Evolutionary conservation across 2,888 invertebrate genomes (phyloP), one percentile per base, ranked within the genome.

Genomic region (Caenorhabditis sp.): DNA sequence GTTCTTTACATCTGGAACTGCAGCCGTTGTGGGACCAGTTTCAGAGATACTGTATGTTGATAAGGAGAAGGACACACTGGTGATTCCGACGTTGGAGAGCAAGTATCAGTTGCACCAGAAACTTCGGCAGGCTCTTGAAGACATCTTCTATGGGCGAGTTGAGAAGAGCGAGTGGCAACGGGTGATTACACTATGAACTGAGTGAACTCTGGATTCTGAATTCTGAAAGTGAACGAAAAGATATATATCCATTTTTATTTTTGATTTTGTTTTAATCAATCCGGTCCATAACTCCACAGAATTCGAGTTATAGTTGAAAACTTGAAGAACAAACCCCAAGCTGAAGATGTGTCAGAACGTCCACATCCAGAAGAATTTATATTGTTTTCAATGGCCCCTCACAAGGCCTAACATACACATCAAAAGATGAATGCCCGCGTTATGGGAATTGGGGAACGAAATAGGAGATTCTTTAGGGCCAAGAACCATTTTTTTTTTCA

Each of bases 1-100:
- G 93, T 94, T 98, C 92, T 99, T 99, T 92, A 98, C 98, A 69
- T 95, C 97, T 15, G 99, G 99, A 68, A 99, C 99, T 20, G 99
- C 99, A 0, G 96, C 96, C 88, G 94, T 97, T 61, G 95, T 99
- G 20, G 96, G 96, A 89, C 98, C 98, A 0, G 95, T 99, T 69
- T 95, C 95, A 68, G 94, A 95, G 80, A 96, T 99, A 80, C 94
- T 95, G 71, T 98, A 95, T 92, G 90, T 95, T 87, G 88, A 90
- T 64, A 71, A 70, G 51, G 62, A 78, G 55, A 51, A 44, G 9
- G 93, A 93, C 80, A 90, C 91, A 74, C 83, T 93, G 69, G 56
- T 89, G 5, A 93, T 94, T 60, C 93, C 93, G 1, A 93, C 93
- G 8, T 92, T 93, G 85, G 94, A 95, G 86, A 94, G 95, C 86